These are phyloP conservation scores for Rhaphigaster nebulosa DNA, from an alignment of 2,888 invertebrate species.

Conservation along the genomic window DNA sequence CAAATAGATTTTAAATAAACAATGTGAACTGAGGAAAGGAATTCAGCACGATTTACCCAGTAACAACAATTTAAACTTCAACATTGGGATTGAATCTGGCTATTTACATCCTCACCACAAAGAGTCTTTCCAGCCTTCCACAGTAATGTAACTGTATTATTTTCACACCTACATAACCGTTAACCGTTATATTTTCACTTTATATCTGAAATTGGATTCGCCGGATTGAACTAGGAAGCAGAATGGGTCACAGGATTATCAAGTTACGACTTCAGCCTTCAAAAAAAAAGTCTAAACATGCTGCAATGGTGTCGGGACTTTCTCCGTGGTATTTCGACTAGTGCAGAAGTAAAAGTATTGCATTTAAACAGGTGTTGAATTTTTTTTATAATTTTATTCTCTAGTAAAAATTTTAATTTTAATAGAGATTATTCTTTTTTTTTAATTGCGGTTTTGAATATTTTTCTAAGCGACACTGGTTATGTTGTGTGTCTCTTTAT, in stretches of 20 bases:
- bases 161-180: slow-evolving; percentile 1
- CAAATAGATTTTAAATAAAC: no score
- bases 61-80: background rate
- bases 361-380: background rate
- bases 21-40: no score
- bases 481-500: no score
- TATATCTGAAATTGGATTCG: slow-evolving; percentile 31
- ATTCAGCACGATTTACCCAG: no score
- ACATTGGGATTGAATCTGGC: background rate
- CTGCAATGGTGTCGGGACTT: background rate
- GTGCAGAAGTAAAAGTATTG: background rate
- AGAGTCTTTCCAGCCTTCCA: background rate
- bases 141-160: background rate
- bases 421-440: no score
- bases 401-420: no score
- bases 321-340: background rate
- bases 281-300: background rate
- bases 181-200: slow-evolving; percentile 38
- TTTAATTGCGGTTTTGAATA: no score
- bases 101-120: background rate
- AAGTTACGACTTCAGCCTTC: slow-evolving; percentile 9
- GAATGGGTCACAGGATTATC: slow-evolving; percentile 37
- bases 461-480: no score
- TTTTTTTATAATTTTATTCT: no score
- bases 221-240: background rate